A percentile compares a stretch with the other conserved stretches of the same genome.
Evolutionary conservation across 2,113 vertebrate genomes (phyloP).

Genomic region (Pseudopipra pipra): DNA sequence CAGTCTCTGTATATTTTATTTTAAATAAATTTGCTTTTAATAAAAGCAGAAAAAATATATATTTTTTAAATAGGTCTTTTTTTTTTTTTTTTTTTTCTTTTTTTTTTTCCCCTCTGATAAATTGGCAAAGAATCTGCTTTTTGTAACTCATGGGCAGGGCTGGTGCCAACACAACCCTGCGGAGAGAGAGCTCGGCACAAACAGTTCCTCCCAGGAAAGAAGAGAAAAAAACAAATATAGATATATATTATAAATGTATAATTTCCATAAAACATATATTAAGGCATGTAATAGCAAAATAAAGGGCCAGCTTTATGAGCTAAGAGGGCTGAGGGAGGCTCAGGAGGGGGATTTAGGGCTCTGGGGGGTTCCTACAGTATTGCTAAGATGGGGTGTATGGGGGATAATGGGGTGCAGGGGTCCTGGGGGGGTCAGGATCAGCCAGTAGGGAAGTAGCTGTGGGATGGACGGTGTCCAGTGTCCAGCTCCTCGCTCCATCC

Average conservation of each 20-base stretch:
- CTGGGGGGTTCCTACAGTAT: constrained; percentile 54
- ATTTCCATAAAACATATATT: constrained; percentile 80
- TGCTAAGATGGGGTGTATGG: not conserved
- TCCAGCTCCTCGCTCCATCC: not conserved
- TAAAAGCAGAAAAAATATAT: constrained; percentile 76
- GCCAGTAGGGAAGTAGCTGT: not conserved
- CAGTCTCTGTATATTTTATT: constrained; percentile 63
- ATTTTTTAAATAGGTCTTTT: constrained; percentile 68
- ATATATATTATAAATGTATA: constrained; percentile 65
- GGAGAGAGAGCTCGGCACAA: not conserved
- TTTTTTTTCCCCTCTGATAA: constrained; percentile 15
- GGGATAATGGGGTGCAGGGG: not conserved
- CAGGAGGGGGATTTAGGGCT: not conserved
- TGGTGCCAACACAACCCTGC: not conserved
- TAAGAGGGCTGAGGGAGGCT: not conserved
- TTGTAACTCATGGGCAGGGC: not conserved
- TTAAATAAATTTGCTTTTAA: constrained; percentile 80
- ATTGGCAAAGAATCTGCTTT: constrained; percentile 43
- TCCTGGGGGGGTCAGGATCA: not conserved
- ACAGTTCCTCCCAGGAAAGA: constrained; percentile 38
- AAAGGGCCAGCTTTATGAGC: constrained; percentile 77
- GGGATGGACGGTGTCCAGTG: not conserved
- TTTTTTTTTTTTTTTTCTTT: not conserved
- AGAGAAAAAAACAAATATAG: constrained; percentile 61
- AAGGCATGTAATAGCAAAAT: constrained; percentile 82